Percentiles rank a stretch among this genome's conserved stretches.
Conservation (phyloP, 2,888 invertebrate species). For the Napeogenes sylphis region DNA sequence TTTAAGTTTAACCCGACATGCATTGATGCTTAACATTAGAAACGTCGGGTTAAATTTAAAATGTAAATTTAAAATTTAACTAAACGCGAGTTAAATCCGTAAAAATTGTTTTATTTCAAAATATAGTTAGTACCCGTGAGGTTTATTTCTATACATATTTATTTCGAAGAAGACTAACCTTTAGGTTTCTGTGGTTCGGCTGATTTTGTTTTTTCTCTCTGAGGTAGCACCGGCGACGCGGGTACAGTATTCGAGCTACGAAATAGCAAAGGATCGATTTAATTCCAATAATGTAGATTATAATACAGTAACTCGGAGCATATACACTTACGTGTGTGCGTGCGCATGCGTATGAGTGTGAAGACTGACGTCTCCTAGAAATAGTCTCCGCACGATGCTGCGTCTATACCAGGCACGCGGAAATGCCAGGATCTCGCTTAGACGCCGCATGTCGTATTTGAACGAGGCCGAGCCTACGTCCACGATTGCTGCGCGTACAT, state of each 20-base stretch:
- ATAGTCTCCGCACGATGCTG: slow-evolving; percentile 93
- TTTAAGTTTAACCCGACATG: no score
- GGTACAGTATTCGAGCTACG: slow-evolving; percentile 51
- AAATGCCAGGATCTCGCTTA: slow-evolving; percentile 97
- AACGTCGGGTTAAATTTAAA: no score
- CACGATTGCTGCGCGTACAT: slow-evolving; percentile 83
- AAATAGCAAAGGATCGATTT: slow-evolving; percentile 7
- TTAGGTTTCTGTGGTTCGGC: slow-evolving; percentile 58
- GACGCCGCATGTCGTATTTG: slow-evolving; percentile 98
- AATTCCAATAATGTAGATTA: not conserved
- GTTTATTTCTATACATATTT: no score
- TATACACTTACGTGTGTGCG: slow-evolving; percentile 4
- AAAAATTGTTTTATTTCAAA: no score
- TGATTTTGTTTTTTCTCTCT: slow-evolving; percentile 68
- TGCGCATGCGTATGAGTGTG: slow-evolving; percentile 31
- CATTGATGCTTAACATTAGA: no score
- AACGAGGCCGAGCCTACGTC: slow-evolving; percentile 98
- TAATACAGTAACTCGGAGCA: no score
- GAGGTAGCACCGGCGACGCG: slow-evolving; percentile 63
- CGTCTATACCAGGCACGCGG: slow-evolving; percentile 99
- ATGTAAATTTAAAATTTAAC: no score
- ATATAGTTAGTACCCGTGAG: no score
- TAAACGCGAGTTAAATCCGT: no score
- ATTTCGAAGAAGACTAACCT: slow-evolving; percentile 41
- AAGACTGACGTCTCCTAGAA: slow-evolving; percentile 93